Base-by-base conservation (phyloP, 2,888 invertebrate species). In the Zele albiditarsus region DNA sequence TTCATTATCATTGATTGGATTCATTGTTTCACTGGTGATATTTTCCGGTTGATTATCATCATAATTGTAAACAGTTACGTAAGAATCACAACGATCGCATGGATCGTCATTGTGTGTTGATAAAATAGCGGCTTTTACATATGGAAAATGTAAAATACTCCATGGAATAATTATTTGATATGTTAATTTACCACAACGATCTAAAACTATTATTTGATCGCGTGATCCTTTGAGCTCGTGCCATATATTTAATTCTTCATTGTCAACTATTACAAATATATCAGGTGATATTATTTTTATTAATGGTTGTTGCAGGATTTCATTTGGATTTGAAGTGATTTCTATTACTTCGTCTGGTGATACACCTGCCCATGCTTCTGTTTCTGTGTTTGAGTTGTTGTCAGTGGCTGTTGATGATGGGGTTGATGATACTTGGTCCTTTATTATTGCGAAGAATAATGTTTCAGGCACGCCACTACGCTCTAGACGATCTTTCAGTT, bases 141-240 rank as follows among this genome's bases (percentile, higher is more conserved):
- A 89, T 6, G 89, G 88, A 76, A 87, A 86, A 46, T 86, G 85
- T 53, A 88, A 76, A 74, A 87, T 86, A 69, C 89, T 89, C 89
- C 89, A 89, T 0, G 89, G 89, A 25, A 86, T 83, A 53, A 89
- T 87, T 2, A 89, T 84, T 80, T 89, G 86, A 71, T 88, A 89
- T 0, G 88, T 84, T 69, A 89, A 71, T 78, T 83, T 86, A 2
- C 89, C 89, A 78, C 89, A 90, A 84, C 85, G 82, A 81, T 87
- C 87, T 6, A 87, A 79, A 25, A 87, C 81, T 53, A 85, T 69
- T 27, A 87, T 80, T 78, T 87, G 87, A 74, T 87, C 84, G 63
- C 82, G 83, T 20, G 83, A 82, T 0, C 83, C 87, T 1, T 78
- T 75, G 33, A 87, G 79, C 20, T 78, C 76, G 23, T 81, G 76